Evolutionary conservation across 2,888 invertebrate genomes (phyloP).

Genomic region (Nemurella pictetii): DNA sequence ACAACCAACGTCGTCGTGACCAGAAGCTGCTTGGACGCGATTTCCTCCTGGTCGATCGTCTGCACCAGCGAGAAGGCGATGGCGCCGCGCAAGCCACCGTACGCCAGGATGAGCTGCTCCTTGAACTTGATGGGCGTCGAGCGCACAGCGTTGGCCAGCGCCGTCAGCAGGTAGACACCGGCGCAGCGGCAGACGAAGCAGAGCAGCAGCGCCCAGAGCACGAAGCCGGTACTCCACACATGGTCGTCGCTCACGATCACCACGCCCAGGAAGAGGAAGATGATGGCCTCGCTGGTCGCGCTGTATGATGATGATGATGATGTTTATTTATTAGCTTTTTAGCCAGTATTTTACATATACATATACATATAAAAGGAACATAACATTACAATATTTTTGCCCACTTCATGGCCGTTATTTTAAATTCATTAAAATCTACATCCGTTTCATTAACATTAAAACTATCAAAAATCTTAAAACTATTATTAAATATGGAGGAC

Average conservation of each 20-base stretch:
- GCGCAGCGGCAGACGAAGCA: slow-evolving; percentile 57
- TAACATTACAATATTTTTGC: too few species aligned
- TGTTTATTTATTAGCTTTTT: too few species aligned
- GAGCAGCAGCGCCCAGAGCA: slow-evolving; percentile 58
- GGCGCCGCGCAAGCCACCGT: slow-evolving; percentile 61
- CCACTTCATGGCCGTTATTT: too few species aligned
- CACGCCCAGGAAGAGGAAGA: slow-evolving; percentile 65
- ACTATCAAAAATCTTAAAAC: too few species aligned
- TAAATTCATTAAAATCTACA: too few species aligned
- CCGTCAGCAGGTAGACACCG: slow-evolving; percentile 53
- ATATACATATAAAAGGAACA: too few species aligned
- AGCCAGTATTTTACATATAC: too few species aligned
- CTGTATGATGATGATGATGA: slow-evolving; percentile 48
- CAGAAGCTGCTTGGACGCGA: slow-evolving; percentile 57
- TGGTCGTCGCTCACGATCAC: slow-evolving; percentile 51
- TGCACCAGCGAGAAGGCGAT: slow-evolving; percentile 61
- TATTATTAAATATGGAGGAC: too few species aligned
- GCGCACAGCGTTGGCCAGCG: slow-evolving; percentile 53
- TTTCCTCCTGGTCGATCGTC: slow-evolving; percentile 52
- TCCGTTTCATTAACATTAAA: too few species aligned
- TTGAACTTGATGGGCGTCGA: slow-evolving; percentile 53
- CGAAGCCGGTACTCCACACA: slow-evolving; percentile 56
- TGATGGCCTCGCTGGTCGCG: slow-evolving; percentile 62
- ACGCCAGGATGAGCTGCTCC: slow-evolving; percentile 62
- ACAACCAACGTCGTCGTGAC: slow-evolving; percentile 62